Evolutionary conservation across 2,113 vertebrate genomes (phyloP).

Genomic region (Toxostoma redivivum): DNA sequence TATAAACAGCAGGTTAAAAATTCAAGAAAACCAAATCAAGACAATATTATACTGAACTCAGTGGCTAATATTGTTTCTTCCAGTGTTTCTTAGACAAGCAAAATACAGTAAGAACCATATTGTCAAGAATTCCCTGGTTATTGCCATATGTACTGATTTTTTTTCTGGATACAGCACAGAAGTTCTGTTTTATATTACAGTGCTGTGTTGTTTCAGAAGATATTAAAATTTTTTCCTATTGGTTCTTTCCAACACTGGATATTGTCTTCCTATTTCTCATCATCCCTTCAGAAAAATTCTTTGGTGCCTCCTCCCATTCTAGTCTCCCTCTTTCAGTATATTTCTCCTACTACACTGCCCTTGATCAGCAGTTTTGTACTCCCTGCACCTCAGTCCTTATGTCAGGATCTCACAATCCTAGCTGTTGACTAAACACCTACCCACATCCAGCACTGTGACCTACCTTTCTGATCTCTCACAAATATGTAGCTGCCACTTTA

Average conservation of each 20-base stretch:
- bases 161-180: not conserved
- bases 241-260: not conserved
- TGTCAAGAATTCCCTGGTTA: not conserved
- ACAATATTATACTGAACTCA: not conserved
- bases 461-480: not conserved
- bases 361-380: not conserved
- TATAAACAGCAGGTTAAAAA: not conserved
- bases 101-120: not conserved
- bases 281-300: not conserved
- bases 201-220: not conserved
- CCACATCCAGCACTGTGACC: slow-evolving; percentile 15
- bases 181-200: not conserved
- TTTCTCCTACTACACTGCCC: not conserved
- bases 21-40: not conserved
- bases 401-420: slow-evolving; percentile 6
- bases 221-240: not conserved
- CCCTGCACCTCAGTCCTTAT: not conserved
- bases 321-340: not conserved
- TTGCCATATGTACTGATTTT: not conserved
- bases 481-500: not conserved
- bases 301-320: not conserved
- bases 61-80: not conserved
- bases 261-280: not conserved
- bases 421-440: slow-evolving; percentile 43
- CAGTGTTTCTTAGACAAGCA: not conserved